These are phyloP conservation scores for Cherax destructor DNA, from an alignment of 1,140 invertebrate genomes.

Conservation along the genomic window DNA sequence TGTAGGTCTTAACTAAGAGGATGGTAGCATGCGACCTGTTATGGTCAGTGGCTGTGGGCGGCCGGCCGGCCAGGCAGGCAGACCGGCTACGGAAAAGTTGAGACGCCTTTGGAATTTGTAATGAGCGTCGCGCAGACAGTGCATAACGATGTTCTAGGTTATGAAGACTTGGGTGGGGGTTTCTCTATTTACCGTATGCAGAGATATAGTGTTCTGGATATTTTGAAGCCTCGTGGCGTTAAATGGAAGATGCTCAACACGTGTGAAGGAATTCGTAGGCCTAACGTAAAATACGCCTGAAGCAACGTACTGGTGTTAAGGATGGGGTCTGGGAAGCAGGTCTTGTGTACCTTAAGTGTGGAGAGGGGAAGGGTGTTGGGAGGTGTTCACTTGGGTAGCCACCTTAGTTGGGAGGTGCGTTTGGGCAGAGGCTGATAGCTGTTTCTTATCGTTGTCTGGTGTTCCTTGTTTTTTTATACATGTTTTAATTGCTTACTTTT, in stretches of 20 bases:
- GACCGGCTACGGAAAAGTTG: not conserved
- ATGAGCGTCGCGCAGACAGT: not conserved
- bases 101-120: conserved; percentile 4
- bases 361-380: not conserved
- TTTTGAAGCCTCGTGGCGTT: not conserved
- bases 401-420: not conserved
- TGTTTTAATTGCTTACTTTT: no score
- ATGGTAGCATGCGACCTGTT: not conserved
- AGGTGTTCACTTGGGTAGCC: not conserved
- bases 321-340: not conserved
- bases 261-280: not conserved
- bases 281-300: not conserved
- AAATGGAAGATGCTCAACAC: not conserved
- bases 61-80: not conserved
- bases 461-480: not conserved
- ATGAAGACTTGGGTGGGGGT: not conserved
- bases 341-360: not conserved
- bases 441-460: not conserved
- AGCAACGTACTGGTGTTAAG: not conserved
- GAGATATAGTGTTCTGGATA: not conserved
- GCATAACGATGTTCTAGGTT: conserved; percentile 2
- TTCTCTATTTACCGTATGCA: not conserved
- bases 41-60: not conserved
- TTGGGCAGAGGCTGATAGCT: no score
- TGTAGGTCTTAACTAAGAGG: not conserved